Base-by-base conservation (phyloP, 2,888 invertebrate genomes). In the Lordiphosa andalusiaca region DNA sequence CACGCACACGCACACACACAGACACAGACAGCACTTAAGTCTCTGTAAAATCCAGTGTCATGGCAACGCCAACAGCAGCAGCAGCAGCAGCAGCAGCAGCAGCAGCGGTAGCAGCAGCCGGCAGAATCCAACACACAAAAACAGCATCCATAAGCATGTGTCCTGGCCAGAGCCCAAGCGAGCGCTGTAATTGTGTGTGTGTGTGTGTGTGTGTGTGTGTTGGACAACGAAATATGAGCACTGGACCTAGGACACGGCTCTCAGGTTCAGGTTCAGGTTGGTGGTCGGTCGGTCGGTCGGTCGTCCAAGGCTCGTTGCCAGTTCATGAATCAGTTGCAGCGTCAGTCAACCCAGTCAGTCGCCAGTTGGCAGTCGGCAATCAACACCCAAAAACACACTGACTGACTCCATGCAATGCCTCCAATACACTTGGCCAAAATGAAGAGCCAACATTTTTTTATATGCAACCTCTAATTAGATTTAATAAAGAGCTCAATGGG, bases 1-100 rank as follows among this genome's bases (percentile, higher is more conserved):
- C 36, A 48, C 46, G 38, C 38, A 58, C 53, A 44, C n/a, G n/a
- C 19, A 46, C 16, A 55, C 36, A 48, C 46, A 40, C 38, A 58
- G 51, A 44, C 19, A 41, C 41, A 60, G 56, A 55, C 66, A 66
- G 72, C 76, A 83, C 80, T 78, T 81, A 77, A 77, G 77, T 77
- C 77, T 81, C 77, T 77, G 81, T 78, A 80, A 81, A 81, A 83
- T 80, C 81, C 77, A 83, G 69, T 82, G 77, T 74, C 83, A 83
- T 71, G 73, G 81, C 69, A 80, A 71, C 72, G 63, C 39, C 30
- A 30, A 30, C 30, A 30, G 30, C 30, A 30, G 60, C 25, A 25
- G 25, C 25, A 25, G 25, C 25, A 25, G 25, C 54, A 30, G 30
- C 30, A 30, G 30, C 9, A n/a, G n/a, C 30, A 30, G 30, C 30